Conservation (phyloP, 2,113 vertebrate genomes). For the Chaetodon trifascialis region DNA sequence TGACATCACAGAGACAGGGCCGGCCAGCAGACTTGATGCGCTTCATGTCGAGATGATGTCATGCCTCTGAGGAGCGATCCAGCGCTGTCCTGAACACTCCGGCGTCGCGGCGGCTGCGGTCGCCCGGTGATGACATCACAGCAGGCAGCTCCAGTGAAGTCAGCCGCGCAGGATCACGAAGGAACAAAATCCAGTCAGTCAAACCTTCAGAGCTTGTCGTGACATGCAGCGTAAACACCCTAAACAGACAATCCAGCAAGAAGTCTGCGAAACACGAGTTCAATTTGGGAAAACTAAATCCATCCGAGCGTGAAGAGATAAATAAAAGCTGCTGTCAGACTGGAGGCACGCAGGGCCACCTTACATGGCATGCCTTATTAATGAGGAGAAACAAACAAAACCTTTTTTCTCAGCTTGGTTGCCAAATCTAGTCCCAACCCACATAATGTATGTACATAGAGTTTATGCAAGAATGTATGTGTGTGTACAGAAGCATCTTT, state of each 20-base stretch:
- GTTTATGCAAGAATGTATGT: conserved; percentile 58
- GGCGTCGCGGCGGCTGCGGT: not conserved
- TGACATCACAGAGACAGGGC: conserved; percentile 39
- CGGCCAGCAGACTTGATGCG: not conserved
- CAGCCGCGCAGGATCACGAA: not conserved
- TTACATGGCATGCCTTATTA: conserved; percentile 66
- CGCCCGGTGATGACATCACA: conserved; percentile 61
- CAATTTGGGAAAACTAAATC: not conserved
- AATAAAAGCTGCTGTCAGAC: conserved; percentile 27
- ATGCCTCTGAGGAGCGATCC: conserved; percentile 46
- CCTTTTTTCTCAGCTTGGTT: conserved; percentile 32
- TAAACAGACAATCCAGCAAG: not conserved
- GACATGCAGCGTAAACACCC: not conserved
- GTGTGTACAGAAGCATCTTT: conserved; percentile 24
- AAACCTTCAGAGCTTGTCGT: not conserved
- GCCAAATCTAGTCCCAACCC: conserved; percentile 60
- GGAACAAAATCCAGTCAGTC: not conserved
- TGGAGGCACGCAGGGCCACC: conserved; percentile 29
- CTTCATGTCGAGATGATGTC: conserved; percentile 47
- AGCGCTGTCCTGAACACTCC: not conserved
- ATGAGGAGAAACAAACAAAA: conserved; percentile 3
- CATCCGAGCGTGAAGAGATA: not conserved
- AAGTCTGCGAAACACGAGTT: not conserved
- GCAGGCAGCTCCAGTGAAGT: not conserved
- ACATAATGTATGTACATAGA: conserved; percentile 59